Base-by-base conservation (phyloP, 92 coral and sea anemone species). In the Diadumene lineata region DNA sequence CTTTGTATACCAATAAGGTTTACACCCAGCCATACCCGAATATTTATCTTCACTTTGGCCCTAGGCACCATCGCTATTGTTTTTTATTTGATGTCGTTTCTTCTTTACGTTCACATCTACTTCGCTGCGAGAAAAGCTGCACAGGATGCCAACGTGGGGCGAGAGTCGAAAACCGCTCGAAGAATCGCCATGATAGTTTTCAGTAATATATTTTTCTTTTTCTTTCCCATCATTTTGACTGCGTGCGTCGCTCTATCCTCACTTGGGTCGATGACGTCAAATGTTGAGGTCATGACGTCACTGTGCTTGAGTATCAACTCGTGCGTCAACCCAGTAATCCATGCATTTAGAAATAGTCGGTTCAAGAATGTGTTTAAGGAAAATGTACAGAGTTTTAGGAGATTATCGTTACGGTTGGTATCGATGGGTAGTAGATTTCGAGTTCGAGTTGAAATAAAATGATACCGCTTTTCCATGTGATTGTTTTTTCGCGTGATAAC, bases 81-180 rank as follows among this genome's bases (percentile, higher is more conserved):
- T 10, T 13, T 32, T 0, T 78, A 68, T 24, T 11, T 78, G 2
- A 23, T 65, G 11, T 56, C 67, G 24, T 60, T 56, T 32, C 23
- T n/a, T 33, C 43, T 78, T 11, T 78, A 78, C 21, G 0, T 78
- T 0, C 82, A 68, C 68, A 78, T 78, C 22, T 78, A 62, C n/a
- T 9, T 78, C 28, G 76, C n/a, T 13, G 82, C 43, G 8, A 33
- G 66, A 21, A 48, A 32, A 27, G 56, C 67, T 29, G 65, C 82
- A 24, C 82, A 67, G 15, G 27, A 53, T 24, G 34, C 28, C 2
- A 68, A 68, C 11, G 57, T 69, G 23, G 33, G 24, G 1, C 66
- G 82, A 34, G 82, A 78, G 34, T 78, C 82, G 24, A 53, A 24
- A 56, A 31, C 68, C 9, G 82, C 82, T 18, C 66, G 68, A 43